Conservation (phyloP, 1,140 invertebrate species). For the Temnothorax longispinosus region DNA sequence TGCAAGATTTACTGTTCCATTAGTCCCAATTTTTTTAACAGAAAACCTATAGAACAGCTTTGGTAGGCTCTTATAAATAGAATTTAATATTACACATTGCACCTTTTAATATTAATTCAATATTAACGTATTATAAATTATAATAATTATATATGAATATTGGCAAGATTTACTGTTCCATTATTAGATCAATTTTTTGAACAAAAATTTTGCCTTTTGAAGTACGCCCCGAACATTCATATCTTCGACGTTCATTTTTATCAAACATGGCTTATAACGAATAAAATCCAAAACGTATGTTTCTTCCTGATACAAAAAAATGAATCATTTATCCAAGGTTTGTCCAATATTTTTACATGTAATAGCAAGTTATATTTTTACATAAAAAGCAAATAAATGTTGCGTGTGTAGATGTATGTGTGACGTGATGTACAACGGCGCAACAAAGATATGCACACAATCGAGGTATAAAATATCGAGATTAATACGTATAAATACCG, state of each 20-base stretch:
- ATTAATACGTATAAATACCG: neutral
- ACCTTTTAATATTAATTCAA: neutral
- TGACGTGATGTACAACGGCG: neutral
- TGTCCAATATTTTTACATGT: neutral
- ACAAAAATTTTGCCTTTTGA: neutral
- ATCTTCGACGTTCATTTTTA: slow-evolving; percentile 5
- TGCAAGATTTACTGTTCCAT: neutral
- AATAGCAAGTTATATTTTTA: slow-evolving; percentile 8
- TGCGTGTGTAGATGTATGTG: neutral
- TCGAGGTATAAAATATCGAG: neutral
- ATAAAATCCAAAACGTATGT: neutral
- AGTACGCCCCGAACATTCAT: slow-evolving; percentile 20
- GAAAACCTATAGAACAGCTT: neutral
- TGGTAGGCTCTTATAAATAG: neutral
- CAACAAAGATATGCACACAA: neutral
- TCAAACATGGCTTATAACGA: neutral
- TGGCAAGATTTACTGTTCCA: neutral
- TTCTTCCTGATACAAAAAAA: neutral
- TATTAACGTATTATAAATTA: neutral
- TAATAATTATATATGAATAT: neutral
- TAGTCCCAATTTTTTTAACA: neutral
- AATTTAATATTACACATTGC: slow-evolving; percentile 21
- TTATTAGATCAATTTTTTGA: neutral
- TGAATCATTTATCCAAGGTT: slow-evolving; percentile 3
- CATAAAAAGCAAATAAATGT: neutral